Evolutionary conservation across 2,888 invertebrate genomes (phyloP), one percentile per base, ranked within the genome.

Genomic region (Acleris sparsana): DNA sequence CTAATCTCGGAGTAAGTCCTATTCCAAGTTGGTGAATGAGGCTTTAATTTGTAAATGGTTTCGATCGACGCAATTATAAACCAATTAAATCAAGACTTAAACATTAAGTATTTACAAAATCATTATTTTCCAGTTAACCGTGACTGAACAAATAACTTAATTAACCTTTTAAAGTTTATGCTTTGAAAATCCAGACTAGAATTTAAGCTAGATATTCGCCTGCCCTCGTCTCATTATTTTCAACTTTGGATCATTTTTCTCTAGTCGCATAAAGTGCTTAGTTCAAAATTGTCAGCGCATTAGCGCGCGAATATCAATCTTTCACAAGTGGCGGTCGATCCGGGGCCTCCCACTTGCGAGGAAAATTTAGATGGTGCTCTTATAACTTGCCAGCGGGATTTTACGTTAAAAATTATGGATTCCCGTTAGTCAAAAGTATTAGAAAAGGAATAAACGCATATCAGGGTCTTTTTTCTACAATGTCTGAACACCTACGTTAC

Each of bases 231-330:
- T 49, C 44, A 62, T 57, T 29, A 39, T 53, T 56, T 65, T 56
- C 33, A 53, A 57, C 46, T 53, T 52, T 53, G n/a, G 46, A 44
- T 56, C 52, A 61, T 61, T 61, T 65, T 61, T 65, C 55, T 60
- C 44, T 57, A 53, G 48, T 66, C 48, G 49, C 60, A 66, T 61
- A 66, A 64, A 66, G 62, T 66, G 57, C 66, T 66, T 61, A 62
- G 66, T 66, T 66, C 46, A 57, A 66, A 66, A 62, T 66, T 66
- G 66, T 66, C 66, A 62, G 66, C 56, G 61, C 66, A 66, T 66
- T 66, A 66, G 66, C 57, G 61, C 52, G 51, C 44, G 62, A 53
- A 57, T 62, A 66, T 66, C 66, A 66, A 66, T 66, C 66, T 66
- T 66, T 62, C 66, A 57, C 66, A 66, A 66, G 66, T 62, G 62